Conservation (phyloP, 2,797 vertebrate genomes). For the Pangasius larnaudii region DNA sequence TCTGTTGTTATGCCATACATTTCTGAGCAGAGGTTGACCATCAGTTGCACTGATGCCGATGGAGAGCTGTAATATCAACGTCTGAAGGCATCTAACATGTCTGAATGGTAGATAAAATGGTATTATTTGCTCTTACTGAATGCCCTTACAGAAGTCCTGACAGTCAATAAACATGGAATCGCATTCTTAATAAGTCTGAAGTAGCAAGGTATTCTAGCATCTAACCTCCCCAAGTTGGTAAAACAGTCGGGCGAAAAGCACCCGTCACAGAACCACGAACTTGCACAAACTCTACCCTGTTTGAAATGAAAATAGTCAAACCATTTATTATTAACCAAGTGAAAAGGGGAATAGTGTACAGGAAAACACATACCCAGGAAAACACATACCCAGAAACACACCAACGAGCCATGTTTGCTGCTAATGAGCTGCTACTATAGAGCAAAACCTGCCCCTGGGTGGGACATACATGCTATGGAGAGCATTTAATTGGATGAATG, state of each 20-base stretch:
- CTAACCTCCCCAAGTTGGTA: not conserved
- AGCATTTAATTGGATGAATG: not conserved
- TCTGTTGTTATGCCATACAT: not conserved
- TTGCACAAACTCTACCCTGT: not conserved
- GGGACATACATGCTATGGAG: not conserved
- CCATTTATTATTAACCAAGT: not conserved
- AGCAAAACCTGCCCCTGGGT: not conserved
- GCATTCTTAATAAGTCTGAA: not conserved
- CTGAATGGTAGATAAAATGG: not conserved
- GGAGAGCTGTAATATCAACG: not conserved
- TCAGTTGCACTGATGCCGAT: not conserved
- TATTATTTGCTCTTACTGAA: not conserved
- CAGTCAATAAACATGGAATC: not conserved
- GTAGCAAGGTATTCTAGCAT: not conserved
- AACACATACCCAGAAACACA: not conserved
- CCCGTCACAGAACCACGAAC: not conserved
- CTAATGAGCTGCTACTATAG: not conserved
- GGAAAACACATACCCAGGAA: too few species aligned
- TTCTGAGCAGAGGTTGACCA: not conserved
- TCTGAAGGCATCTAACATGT: not conserved
- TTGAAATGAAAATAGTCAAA: not conserved
- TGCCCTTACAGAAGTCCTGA: not conserved
- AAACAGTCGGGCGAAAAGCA: not conserved
- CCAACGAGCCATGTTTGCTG: not conserved
- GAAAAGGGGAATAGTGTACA: not conserved